phyloP scores from a whole-genome alignment of 2,888 invertebrate genomes.

The Mechanitis messenoides region DNA sequence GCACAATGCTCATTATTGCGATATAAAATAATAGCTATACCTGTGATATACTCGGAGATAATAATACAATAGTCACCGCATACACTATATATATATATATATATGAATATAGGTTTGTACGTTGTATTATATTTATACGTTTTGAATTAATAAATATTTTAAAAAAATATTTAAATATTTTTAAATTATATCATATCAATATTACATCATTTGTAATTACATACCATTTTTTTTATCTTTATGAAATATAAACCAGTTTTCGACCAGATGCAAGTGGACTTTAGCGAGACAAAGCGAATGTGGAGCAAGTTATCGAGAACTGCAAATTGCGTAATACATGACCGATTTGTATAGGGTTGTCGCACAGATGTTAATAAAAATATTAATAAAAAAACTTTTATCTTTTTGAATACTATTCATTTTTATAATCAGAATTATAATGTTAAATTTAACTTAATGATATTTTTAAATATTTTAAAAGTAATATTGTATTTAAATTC shows the following conservation, averaged over 20 bases:
- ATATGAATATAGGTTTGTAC: too few species aligned
- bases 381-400: too few species aligned
- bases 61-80: constrained; percentile 6
- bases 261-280: constrained; percentile 34
- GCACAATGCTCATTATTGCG: constrained; percentile 53
- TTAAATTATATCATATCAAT: too few species aligned
- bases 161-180: too few species aligned
- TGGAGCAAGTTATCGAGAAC: constrained; percentile 65
- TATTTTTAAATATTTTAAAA: too few species aligned
- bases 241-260: constrained; percentile 12
- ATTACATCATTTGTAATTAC: neutral
- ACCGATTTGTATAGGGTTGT: constrained; percentile 47
- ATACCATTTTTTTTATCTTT: too few species aligned
- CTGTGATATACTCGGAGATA: constrained; percentile 12
- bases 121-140: too few species aligned
- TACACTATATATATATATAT: too few species aligned
- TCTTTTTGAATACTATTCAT: too few species aligned
- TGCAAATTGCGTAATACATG: constrained; percentile 56
- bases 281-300: constrained; percentile 63
- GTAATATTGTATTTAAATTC: too few species aligned
- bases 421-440: too few species aligned
- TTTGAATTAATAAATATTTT: neutral
- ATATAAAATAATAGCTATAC: constrained; percentile 20
- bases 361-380: neutral
- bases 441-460: too few species aligned